A percentile compares a stretch with the other conserved stretches of the same genome.
Evolutionary conservation across 2,113 vertebrate species (phyloP).

Genomic region (Onychostruthus taczanowskii): DNA sequence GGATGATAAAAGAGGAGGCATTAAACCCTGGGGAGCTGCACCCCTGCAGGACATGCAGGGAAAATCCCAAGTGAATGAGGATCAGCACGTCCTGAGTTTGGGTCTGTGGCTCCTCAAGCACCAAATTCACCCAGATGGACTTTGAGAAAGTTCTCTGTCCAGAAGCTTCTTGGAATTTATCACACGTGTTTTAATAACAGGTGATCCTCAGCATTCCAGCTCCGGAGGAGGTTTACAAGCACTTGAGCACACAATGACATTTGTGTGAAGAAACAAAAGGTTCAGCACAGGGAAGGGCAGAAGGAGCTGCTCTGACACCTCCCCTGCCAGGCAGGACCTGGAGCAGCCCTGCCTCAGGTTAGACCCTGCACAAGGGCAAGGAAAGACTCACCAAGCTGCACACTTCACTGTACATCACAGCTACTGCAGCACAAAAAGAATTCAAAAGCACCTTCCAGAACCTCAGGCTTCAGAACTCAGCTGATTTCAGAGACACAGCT

Average conservation of each 20-base stretch:
- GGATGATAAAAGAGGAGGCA: background rate
- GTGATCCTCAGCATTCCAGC: background rate
- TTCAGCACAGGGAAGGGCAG: background rate
- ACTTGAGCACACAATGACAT: background rate
- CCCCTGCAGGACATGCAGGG: background rate
- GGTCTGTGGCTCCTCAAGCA: background rate
- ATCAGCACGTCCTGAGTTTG: fast-evolving
- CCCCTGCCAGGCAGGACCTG: background rate
- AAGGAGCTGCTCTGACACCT: background rate
- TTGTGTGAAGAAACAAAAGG: background rate
- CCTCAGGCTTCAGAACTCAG: background rate
- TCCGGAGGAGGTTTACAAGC: constrained; percentile 1
- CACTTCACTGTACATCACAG: background rate
- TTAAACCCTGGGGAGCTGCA: background rate
- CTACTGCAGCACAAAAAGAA: background rate
- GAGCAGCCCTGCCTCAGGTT: background rate
- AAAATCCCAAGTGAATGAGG: fast-evolving
- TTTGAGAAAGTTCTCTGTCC: background rate
- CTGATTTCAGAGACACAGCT: background rate
- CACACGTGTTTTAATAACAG: background rate
- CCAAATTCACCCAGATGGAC: background rate
- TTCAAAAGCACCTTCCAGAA: background rate
- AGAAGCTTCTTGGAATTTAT: background rate
- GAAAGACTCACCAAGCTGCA: background rate
- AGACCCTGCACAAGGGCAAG: background rate